phyloP scores from a whole-genome alignment of 2,797 vertebrate species.

The Myoxocephalus aenaeus region DNA sequence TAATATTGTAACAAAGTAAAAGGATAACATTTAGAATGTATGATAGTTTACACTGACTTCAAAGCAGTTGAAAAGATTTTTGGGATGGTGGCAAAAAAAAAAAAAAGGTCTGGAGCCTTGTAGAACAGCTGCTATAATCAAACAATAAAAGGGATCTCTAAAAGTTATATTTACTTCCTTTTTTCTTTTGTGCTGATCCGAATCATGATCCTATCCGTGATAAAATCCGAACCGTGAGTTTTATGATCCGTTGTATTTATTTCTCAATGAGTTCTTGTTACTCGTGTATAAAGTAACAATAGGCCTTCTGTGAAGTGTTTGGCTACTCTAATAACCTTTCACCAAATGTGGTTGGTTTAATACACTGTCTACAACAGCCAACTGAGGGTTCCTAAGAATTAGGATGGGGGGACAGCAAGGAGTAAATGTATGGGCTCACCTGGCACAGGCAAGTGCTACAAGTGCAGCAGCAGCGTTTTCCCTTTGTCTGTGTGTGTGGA shows the following conservation, averaged over 20 bases:
- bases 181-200: too few species aligned
- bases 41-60: too few species aligned
- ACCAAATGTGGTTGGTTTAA: not conserved
- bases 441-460: constrained; percentile 96
- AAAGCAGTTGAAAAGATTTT: too few species aligned
- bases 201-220: too few species aligned
- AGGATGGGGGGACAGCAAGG: not conserved
- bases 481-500: constrained; percentile 92
- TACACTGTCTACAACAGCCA: not conserved
- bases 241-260: too few species aligned
- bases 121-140: too few species aligned
- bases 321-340: not conserved
- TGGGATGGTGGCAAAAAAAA: too few species aligned
- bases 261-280: not conserved
- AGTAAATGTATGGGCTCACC: constrained; percentile 81
- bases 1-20: not conserved
- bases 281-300: not conserved
- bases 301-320: not conserved
- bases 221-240: too few species aligned
- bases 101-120: too few species aligned
- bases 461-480: constrained; percentile 98
- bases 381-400: not conserved
- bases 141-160: too few species aligned
- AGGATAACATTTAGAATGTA: too few species aligned
- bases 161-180: too few species aligned